A percentile compares a stretch with the other conserved stretches of the same genome.
Evolutionary conservation across 2,888 invertebrate genomes (phyloP).

Genomic region (Melitaea athalia): DNA sequence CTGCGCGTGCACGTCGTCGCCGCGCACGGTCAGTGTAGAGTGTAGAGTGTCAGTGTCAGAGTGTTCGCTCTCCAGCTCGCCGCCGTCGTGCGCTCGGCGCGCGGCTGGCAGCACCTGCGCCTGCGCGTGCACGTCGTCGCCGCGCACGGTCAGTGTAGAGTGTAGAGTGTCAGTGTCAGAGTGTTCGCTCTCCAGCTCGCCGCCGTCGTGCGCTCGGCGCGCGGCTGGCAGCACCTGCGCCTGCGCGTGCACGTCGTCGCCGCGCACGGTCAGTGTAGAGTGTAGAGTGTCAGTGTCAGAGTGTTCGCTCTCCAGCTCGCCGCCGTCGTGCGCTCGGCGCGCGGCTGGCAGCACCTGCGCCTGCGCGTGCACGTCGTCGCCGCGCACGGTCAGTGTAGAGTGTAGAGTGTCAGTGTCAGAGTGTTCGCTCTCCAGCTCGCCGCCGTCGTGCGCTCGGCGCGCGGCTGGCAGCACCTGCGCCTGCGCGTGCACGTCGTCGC

Average conservation of each 20-base stretch:
- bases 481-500: neutral
- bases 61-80: neutral
- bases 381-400: neutral
- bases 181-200: slow-evolving; percentile 98
- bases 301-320: neutral
- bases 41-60: too few species aligned
- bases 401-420: too few species aligned
- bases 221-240: slow-evolving; percentile 91
- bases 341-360: neutral
- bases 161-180: too few species aligned
- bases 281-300: too few species aligned
- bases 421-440: neutral
- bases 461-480: slow-evolving; percentile 71
- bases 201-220: slow-evolving; percentile 96
- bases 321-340: neutral
- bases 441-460: slow-evolving; percentile 86
- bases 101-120: slow-evolving; percentile 97
- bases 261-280: slow-evolving; percentile 36
- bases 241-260: slow-evolving; percentile 90
- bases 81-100: slow-evolving; percentile 86
- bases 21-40: neutral
- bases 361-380: slow-evolving; percentile 1
- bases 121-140: slow-evolving; percentile 85
- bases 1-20: slow-evolving; percentile 1
- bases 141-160: neutral